A percentile compares a stretch with the other conserved stretches of the same genome.
phyloP scores from a whole-genome alignment of 2,888 invertebrate genomes.

The Anodontia alba region DNA sequence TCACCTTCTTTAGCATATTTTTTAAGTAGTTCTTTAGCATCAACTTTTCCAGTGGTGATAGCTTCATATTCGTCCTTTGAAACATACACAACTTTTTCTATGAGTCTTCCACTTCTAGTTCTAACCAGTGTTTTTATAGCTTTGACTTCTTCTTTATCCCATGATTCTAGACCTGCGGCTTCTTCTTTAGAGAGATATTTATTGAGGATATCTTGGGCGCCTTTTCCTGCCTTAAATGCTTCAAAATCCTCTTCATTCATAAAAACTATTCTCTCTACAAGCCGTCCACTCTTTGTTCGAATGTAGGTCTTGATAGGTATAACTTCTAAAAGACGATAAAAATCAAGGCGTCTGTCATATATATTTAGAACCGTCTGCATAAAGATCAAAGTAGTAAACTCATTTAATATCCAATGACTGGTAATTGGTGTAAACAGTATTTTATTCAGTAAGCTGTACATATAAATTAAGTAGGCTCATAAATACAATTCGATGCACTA shows the following conservation, averaged over 20 bases:
- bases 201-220: slow-evolving; percentile 70
- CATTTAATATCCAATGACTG: neutral
- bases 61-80: slow-evolving; percentile 83
- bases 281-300: slow-evolving; percentile 83
- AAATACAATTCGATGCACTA: no score
- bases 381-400: no score
- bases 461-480: no score
- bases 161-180: slow-evolving; percentile 79
- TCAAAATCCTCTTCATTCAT: slow-evolving; percentile 83
- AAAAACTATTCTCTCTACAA: slow-evolving; percentile 82
- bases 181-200: slow-evolving; percentile 83
- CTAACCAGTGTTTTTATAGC: slow-evolving; percentile 83
- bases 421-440: no score
- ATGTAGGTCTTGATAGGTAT: slow-evolving; percentile 83
- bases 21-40: slow-evolving; percentile 77
- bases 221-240: slow-evolving; percentile 80
- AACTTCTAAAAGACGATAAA: slow-evolving; percentile 75
- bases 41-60: slow-evolving; percentile 79
- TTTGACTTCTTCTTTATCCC: slow-evolving; percentile 84
- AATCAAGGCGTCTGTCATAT: no score
- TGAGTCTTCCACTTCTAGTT: slow-evolving; percentile 83
- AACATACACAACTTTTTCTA: slow-evolving; percentile 82
- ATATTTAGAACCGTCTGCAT: neutral
- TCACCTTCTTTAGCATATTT: slow-evolving; percentile 80
- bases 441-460: no score